Conservation (phyloP, 2,797 vertebrate species). For the Gila robusta region DNA sequence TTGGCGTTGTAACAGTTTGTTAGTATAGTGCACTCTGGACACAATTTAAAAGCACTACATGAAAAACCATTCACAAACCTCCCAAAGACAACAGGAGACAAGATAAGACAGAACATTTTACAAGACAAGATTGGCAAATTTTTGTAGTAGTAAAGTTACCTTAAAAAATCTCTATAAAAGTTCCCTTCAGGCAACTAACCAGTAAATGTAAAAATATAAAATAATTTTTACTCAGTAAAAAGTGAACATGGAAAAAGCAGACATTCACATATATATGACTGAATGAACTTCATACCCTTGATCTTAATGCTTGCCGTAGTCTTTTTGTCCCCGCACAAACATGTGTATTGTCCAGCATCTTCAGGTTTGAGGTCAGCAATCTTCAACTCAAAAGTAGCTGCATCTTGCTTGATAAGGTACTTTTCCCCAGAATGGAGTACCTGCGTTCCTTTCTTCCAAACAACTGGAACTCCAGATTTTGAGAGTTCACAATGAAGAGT, state of each 20-base stretch:
- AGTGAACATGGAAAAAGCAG: background rate
- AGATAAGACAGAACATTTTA: background rate
- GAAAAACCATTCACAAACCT: background rate
- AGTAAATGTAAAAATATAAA: background rate
- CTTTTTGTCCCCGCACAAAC: conserved; percentile 76
- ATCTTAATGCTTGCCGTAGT: conserved; percentile 80
- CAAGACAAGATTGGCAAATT: background rate
- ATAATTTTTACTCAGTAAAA: background rate
- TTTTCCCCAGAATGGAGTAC: conserved; percentile 75
- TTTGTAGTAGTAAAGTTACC: background rate
- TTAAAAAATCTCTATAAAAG: background rate
- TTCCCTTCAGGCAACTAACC: background rate
- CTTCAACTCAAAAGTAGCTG: conserved; percentile 77
- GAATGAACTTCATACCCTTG: conserved; percentile 77
- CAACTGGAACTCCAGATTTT: conserved; percentile 72
- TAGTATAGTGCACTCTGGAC: background rate
- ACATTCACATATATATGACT: background rate
- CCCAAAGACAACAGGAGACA: background rate
- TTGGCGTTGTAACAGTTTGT: conserved; percentile 32
- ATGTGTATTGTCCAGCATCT: conserved; percentile 83
- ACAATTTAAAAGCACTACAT: background rate
- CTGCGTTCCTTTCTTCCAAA: conserved; percentile 76
- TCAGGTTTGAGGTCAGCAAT: conserved; percentile 77
- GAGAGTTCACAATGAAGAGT: conserved; percentile 78
- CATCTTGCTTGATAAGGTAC: conserved; percentile 76